Conservation (phyloP, 2,888 invertebrate species). For the Argynnis bischoffii region DNA sequence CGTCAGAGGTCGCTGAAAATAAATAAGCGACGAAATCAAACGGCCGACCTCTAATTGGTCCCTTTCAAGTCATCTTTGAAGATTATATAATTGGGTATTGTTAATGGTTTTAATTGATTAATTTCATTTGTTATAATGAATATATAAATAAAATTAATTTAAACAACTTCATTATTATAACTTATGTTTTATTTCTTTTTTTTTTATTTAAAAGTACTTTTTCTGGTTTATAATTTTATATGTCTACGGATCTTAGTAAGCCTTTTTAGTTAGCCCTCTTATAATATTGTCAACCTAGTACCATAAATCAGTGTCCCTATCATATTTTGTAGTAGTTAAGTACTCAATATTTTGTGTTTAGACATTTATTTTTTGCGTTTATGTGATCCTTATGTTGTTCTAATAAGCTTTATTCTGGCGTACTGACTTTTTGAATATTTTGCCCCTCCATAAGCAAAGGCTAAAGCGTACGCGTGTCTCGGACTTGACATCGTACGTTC, state of each 20-base stretch:
- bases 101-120: conserved; percentile 44
- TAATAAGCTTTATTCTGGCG: conserved; percentile 7
- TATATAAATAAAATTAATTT: no score
- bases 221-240: no score
- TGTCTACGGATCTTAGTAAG: no score
- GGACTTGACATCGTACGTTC: conserved; percentile 66
- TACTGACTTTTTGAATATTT: conserved; percentile 3
- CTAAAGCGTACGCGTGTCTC: conserved; percentile 65
- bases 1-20: conserved; percentile 77
- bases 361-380: conserved; percentile 14
- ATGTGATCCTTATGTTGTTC: conserved; percentile 15
- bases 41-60: conserved; percentile 71
- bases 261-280: conserved; percentile 11
- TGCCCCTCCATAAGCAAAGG: conserved; percentile 48
- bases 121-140: conserved; percentile 2
- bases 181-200: no score
- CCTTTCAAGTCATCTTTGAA: conserved; percentile 64
- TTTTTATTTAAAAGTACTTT: no score
- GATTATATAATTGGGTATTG: conserved; percentile 74
- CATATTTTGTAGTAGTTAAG: conserved; percentile 53
- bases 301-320: conserved; percentile 59
- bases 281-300: conserved; percentile 46
- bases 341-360: conserved; percentile 33
- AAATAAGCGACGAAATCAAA: conserved; percentile 75
- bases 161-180: no score